A percentile compares a stretch with the other conserved stretches of the same genome.
Evolutionary conservation across 1,140 invertebrate species (phyloP).

Genomic region (Ostrea edulis): DNA sequence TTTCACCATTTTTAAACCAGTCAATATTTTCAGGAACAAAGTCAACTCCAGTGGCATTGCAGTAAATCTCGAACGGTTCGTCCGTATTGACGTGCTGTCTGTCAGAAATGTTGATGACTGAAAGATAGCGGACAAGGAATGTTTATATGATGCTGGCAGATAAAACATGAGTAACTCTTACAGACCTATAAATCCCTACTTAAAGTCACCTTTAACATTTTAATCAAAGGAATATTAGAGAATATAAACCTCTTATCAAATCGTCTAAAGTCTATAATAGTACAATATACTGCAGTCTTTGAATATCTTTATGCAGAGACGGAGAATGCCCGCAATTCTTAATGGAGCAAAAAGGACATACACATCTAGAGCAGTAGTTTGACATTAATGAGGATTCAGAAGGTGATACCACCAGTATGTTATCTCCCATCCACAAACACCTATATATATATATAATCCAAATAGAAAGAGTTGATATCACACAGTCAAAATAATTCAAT

Average conservation of each 20-base stretch:
- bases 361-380: not conserved
- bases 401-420: not conserved
- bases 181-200: not conserved
- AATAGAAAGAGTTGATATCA: too few species aligned
- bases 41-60: constrained; percentile 70
- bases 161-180: not conserved
- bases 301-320: not conserved
- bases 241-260: not conserved
- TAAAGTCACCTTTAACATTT: constrained; percentile 3
- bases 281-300: not conserved
- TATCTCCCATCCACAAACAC: not conserved
- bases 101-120: constrained; percentile 66
- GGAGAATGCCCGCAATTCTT: not conserved
- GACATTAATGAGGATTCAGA: not conserved
- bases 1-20: constrained; percentile 73
- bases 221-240: constrained; percentile 15
- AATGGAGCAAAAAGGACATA: not conserved
- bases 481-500: too few species aligned
- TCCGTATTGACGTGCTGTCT: constrained; percentile 67
- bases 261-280: not conserved
- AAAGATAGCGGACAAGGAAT: constrained; percentile 20
- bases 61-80: constrained; percentile 62
- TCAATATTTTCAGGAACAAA: constrained; percentile 72
- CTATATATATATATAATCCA: too few species aligned
- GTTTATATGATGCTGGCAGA: not conserved